Conservation (phyloP, 2,113 vertebrate species). For the Gavialis gangeticus region DNA sequence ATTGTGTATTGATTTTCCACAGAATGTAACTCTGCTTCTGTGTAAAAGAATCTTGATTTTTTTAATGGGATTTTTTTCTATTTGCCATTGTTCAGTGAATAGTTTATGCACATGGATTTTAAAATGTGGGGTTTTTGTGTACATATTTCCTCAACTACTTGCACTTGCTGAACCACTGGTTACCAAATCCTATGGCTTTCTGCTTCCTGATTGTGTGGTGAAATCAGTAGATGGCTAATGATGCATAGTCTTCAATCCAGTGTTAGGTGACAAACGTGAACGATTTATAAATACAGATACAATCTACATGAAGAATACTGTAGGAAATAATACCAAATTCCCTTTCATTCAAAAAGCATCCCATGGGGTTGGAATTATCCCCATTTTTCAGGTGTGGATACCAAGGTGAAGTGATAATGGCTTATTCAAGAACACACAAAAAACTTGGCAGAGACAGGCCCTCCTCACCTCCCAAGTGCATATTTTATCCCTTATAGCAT, state of each 20-base stretch:
- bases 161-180: not conserved
- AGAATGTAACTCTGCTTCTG: not conserved
- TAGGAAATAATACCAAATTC: too few relatives aligned
- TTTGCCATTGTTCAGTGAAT: not conserved
- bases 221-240: not conserved
- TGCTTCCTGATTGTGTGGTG: not conserved
- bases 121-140: not conserved
- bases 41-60: not conserved
- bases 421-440: not conserved
- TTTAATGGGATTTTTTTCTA: not conserved
- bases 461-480: fast-evolving
- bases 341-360: not conserved
- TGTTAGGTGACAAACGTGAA: not conserved
- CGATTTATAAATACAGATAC: not conserved
- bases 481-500: not conserved
- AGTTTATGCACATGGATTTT: not conserved
- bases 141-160: not conserved
- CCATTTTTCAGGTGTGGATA: not conserved
- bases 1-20: not conserved
- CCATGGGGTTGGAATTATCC: not conserved
- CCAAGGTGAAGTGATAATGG: not conserved
- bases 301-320: not conserved
- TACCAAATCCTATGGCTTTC: not conserved
- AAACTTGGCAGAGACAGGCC: not conserved
- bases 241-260: not conserved